A percentile compares a stretch with the other conserved stretches of the same genome.
Conservation (phyloP, 2,113 vertebrate species). For the Spilogale gracilis region DNA sequence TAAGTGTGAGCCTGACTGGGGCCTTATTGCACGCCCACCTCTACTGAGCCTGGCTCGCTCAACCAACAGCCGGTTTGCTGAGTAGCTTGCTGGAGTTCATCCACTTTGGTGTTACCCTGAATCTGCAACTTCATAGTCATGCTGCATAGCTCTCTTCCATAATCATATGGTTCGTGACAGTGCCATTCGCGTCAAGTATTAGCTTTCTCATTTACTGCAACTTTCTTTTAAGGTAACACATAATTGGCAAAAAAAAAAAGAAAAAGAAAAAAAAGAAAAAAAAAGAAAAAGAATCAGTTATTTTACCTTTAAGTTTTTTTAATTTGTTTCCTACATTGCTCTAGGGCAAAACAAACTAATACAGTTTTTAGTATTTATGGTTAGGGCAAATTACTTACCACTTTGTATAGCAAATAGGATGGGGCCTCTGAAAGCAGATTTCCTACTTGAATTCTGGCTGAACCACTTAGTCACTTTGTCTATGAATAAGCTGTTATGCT, state of each 20-base stretch:
- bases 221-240: slow-evolving; percentile 21
- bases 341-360: background rate
- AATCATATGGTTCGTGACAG: background rate
- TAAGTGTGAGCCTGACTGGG: background rate
- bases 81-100: background rate
- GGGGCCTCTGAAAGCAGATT: background rate
- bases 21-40: background rate
- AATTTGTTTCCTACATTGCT: slow-evolving; percentile 49
- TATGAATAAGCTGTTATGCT: background rate
- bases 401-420: background rate
- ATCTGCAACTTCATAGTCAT: background rate
- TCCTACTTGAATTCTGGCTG: slow-evolving; percentile 42
- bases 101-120: background rate
- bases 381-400: background rate
- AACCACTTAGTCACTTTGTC: background rate
- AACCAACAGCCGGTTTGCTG: background rate
- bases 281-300: background rate
- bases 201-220: background rate
- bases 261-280: background rate
- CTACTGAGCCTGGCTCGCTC: background rate
- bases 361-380: background rate
- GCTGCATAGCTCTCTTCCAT: background rate
- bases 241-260: background rate
- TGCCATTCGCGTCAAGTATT: background rate
- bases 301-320: slow-evolving; percentile 21